Percentiles rank a stretch among this genome's conserved stretches.
These are phyloP conservation scores for Lordiphosa stackelbergi DNA, from an alignment of 1,140 invertebrate genomes.

Conservation along the genomic window DNA sequence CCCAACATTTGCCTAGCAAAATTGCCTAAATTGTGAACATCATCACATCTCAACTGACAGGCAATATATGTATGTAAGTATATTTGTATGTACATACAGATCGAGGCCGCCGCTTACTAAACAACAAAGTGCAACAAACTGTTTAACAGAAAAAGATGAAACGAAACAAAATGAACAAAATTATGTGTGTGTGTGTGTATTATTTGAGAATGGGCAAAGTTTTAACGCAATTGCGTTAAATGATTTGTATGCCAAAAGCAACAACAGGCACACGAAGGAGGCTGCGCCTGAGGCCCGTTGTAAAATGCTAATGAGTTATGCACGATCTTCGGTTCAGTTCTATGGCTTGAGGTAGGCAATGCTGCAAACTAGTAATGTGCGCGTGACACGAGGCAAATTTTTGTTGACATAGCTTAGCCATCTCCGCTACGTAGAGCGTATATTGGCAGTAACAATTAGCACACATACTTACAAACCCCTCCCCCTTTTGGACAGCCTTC, in stretches of 20 bases:
- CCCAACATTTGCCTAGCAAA: not conserved
- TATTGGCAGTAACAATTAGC: constrained; percentile 48
- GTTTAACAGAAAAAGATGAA: constrained; percentile 35
- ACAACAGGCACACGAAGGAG: not conserved
- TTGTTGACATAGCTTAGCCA: constrained; percentile 1
- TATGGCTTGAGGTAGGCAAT: constrained; percentile 12
- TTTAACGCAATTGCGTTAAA: constrained; percentile 74
- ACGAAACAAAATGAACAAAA: constrained; percentile 15
- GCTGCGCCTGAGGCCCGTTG: constrained; percentile 21
- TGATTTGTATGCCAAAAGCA: constrained; percentile 31
- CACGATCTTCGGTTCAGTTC: constrained; percentile 25
- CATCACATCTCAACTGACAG: not conserved
- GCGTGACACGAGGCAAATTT: constrained; percentile 4
- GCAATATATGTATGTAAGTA: constrained; percentile 14
- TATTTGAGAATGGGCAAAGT: constrained; percentile 13
- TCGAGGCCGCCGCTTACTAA: constrained; percentile 34
- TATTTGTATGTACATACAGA: constrained; percentile 8
- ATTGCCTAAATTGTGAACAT: constrained; percentile 29
- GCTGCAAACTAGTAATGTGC: not conserved
- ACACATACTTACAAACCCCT: constrained; percentile 9
- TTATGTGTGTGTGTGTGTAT: no score
- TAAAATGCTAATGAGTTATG: constrained; percentile 47
- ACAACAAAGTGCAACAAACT: constrained; percentile 47
- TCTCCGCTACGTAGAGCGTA: constrained; percentile 1
- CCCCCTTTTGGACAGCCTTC: constrained; percentile 6